Percentiles rank a stretch among this genome's conserved stretches.
These are phyloP conservation scores for Lytechinus pictus DNA, from an alignment of 35 echinoderm and acorn worm species.

Conservation along the genomic window DNA sequence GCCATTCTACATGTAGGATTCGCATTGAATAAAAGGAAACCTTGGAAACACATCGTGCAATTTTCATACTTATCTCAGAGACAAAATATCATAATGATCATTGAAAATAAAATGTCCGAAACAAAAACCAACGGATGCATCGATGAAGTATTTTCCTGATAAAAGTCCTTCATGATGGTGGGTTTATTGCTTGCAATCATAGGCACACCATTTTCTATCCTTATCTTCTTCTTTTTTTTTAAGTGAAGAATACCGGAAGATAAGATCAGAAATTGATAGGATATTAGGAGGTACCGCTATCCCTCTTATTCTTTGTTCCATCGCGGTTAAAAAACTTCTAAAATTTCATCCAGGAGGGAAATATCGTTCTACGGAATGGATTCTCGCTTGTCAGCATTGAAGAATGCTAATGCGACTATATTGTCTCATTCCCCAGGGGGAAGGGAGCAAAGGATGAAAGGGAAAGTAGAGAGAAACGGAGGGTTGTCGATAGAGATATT, in stretches of 20 bases:
- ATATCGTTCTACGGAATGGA: background rate
- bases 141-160: background rate
- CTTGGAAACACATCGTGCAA: background rate
- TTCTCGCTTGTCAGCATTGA: background rate
- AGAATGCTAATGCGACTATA: background rate
- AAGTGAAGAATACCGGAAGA: background rate
- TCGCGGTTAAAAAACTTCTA: conserved; percentile 2
- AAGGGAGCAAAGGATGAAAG: background rate
- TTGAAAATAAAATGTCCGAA: background rate
- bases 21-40: too few relatives aligned
- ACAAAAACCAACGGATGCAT: background rate
- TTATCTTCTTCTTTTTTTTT: background rate
- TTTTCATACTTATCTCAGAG: background rate
- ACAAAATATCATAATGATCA: background rate
- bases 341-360: background rate
- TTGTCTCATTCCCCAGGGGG: background rate
- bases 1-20: too few relatives aligned
- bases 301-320: background rate
- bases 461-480: background rate
- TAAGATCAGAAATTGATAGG: conserved; percentile 13
- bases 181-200: background rate
- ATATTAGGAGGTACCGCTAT: background rate
- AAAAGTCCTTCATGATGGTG: background rate
- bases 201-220: background rate
- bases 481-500: background rate